These are phyloP conservation scores for Synergus itoensis DNA, from an alignment of 2,888 invertebrate species.

Conservation along the genomic window DNA sequence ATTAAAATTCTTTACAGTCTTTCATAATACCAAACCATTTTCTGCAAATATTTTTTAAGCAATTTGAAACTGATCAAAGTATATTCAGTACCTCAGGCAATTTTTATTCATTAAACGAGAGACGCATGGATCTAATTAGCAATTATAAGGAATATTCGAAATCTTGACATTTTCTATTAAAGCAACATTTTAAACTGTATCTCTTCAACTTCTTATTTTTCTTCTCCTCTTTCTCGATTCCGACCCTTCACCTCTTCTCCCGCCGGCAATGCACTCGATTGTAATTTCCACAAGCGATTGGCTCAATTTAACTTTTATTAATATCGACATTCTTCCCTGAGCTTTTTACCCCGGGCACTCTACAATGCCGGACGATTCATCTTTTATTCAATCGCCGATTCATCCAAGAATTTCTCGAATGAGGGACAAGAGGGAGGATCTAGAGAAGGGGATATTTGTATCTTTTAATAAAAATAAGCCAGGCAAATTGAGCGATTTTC, in stretches of 20 bases:
- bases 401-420: conserved; percentile 67
- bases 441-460: conserved; percentile 12
- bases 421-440: conserved; percentile 47
- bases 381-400: conserved; percentile 75
- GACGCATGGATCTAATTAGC: neutral
- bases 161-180: neutral
- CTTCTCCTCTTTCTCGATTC: conserved; percentile 42
- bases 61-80: neutral
- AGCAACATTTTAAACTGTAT: conserved; percentile 8
- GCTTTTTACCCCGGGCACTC: conserved; percentile 64
- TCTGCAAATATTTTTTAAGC: neutral
- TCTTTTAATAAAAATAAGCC: conserved; percentile 71
- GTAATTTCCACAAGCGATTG: conserved; percentile 71
- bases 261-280: conserved; percentile 54
- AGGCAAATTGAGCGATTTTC: conserved; percentile 43
- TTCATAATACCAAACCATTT: neutral
- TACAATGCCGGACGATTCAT: conserved; percentile 64
- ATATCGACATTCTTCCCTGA: conserved; percentile 71
- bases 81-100: neutral
- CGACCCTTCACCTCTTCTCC: conserved; percentile 14
- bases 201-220: conserved; percentile 35
- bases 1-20: neutral
- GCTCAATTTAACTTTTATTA: conserved; percentile 74
- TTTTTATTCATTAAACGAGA: neutral
- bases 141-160: neutral